Evolutionary conservation across 1,140 invertebrate species (phyloP).

Genomic region (Drosophila ambigua): DNA sequence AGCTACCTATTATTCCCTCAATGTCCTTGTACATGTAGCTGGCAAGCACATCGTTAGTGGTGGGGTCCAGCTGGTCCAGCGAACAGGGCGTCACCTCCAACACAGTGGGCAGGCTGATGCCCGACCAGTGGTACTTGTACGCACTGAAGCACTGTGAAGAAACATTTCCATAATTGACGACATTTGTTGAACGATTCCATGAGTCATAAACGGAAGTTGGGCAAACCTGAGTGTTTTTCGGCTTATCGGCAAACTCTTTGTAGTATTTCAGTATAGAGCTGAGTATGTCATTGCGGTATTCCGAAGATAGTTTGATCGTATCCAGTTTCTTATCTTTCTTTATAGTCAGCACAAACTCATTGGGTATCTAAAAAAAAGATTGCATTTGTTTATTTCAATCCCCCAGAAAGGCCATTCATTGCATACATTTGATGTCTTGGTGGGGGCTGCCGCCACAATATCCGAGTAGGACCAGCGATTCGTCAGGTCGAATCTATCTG

Average conservation of each 20-base stretch:
- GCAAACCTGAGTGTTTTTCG: constrained; percentile 89
- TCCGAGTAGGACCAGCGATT: constrained; percentile 96
- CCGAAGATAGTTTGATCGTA: constrained; percentile 98
- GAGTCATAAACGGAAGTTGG: neutral
- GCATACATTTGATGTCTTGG: constrained; percentile 80
- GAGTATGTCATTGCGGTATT: constrained; percentile 95
- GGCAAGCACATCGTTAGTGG: constrained; percentile 90
- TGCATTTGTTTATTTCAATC: neutral
- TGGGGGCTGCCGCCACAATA: constrained; percentile 90
- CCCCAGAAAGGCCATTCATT: neutral
- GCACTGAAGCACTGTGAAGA: constrained; percentile 92
- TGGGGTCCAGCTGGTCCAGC: constrained; percentile 95
- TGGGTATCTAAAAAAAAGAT: constrained; percentile 83
- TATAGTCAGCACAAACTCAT: constrained; percentile 94
- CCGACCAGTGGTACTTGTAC: constrained; percentile 98
- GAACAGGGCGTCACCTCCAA: constrained; percentile 95
- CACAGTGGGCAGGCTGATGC: constrained; percentile 92
- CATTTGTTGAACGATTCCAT: neutral
- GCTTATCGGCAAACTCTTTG: constrained; percentile 91
- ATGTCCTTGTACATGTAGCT: constrained; percentile 98
- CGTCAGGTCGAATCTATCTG: constrained; percentile 94
- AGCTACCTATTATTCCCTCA: constrained; percentile 88
- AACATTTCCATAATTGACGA: neutral
- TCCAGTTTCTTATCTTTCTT: constrained; percentile 96
- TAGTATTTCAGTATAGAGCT: constrained; percentile 95